A percentile compares a stretch with the other conserved stretches of the same genome.
Conservation (phyloP, 2,888 invertebrate species). For the Notodromas monacha region DNA sequence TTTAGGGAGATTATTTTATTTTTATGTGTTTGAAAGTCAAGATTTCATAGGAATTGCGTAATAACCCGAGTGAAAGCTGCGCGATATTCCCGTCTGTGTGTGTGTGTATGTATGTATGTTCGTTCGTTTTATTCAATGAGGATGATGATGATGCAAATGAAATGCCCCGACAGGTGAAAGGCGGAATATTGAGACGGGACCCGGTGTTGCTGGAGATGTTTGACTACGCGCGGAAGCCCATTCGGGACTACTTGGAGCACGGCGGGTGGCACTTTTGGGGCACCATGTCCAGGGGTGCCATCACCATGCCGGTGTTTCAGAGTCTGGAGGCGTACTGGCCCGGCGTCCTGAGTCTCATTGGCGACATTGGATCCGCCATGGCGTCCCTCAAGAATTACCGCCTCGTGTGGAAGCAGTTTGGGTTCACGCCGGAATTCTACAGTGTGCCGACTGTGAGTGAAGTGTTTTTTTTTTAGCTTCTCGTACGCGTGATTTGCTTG, state of each 20-base stretch:
- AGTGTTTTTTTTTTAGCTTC: no score
- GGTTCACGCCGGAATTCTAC: conserved; percentile 90
- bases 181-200: conserved; percentile 52
- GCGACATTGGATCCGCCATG: conserved; percentile 63
- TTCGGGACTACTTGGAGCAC: conserved; percentile 52
- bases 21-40: no score
- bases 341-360: conserved; percentile 52
- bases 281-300: conserved; percentile 81
- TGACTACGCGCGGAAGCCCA: conserved; percentile 33
- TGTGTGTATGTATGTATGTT: no score
- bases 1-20: no score
- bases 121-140: no score
- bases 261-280: conserved; percentile 99
- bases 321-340: conserved; percentile 97
- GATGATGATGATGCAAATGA: no score
- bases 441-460: conserved; percentile 36
- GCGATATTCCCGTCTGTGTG: no score
- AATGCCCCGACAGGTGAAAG: no score
- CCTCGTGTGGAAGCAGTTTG: conserved; percentile 83
- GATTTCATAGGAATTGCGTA: no score
- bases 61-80: no score
- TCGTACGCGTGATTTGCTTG: no score
- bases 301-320: conserved; percentile 88
- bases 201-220: conserved; percentile 77
- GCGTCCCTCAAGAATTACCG: conserved; percentile 81